Evolutionary conservation across 2,797 vertebrate species (phyloP), one percentile per base, ranked within the genome.

Genomic region (Dicrostonyx torquatus): DNA sequence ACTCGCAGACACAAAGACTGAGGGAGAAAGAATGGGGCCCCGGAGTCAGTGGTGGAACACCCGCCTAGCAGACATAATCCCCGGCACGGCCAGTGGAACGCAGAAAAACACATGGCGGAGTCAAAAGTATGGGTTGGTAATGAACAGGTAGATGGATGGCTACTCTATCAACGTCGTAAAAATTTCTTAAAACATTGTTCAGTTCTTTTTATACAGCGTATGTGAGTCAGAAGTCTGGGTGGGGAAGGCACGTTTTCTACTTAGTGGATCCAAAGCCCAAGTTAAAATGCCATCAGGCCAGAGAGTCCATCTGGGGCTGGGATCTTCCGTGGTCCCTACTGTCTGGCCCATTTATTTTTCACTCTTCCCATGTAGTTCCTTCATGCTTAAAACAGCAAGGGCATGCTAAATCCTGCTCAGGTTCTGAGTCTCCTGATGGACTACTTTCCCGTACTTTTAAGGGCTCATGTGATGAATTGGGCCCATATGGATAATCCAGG

Each of bases 401-500:
- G 18, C 26, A 66, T 31, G 26, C 24, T 48, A 83, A 95, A 18
- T 79, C 34, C 55, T 82, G 34, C n/a, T 72, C 31, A 58, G 68
- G 43, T 58, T 85, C 82, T 53, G n/a, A 12, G 55, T 80, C 22
- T 68, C 75, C 77, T 87, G 73, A 73, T 22, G 15, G 34, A 37
- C 24, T 84, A 55, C 50, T 78, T 89, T 15, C 34, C 45, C 88
- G 11, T 79, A 24, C 58, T 79, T 93, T 88, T 53, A 94, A 95
- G 26, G 66, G 29, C n/a, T 58, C 37, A 1, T 55, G n/a, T 55
- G 58, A 40, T 89, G 68, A 80, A 89, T 26, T 87, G 76, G 53
- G 48, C n/a, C 26, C 34, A 80, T 37, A 10, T 60, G 29, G 45
- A 29, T 79, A 88, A 86, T 92, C 10, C 22, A 73, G 53, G 60